Base-by-base conservation (phyloP, 2,888 invertebrate species). In the Pandemis heparana region DNA sequence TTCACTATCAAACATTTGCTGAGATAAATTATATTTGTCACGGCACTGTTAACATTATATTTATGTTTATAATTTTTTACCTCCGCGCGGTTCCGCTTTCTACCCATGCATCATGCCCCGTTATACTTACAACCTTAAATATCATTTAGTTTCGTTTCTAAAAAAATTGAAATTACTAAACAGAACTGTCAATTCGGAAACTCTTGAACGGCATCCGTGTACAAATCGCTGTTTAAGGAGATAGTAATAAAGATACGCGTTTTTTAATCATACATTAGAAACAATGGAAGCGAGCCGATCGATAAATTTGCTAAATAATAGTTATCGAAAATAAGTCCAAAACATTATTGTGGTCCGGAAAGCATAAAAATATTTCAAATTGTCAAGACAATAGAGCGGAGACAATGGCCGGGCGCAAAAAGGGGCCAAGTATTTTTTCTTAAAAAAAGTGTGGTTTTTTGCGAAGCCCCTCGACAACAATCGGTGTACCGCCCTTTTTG, bases 341-440 rank as follows among this genome's bases (percentile, higher is more conserved):
- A 91, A 89, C 89, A 89, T 91, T 92, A 92, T 91, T 85, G 90
- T 89, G 90, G 92, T 91, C 92, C 92, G 92, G 91, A 87, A 90
- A 92, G 89, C 92, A 92, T 93, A 92, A 92, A 92, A 94, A 92
- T 92, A 92, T 92, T 92, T 94, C 87, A 91, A 92, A 92, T 90
- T 87, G 88, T 87, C 89, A 85, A 92, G 89, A 94, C 94, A 94
- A 94, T 93, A 92, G 93, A 80, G 79, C 82, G 82, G 84, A 92
- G 91, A 94, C 94, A 94, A 94, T 94, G 92, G 93, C 80, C 83
- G 78, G 88, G 84, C 87, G 91, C 89, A 91, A 92, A 92, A 92
- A 90, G 90, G 89, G 89, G 85, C 86, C 86, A 85, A 82, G 79
- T 79, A 77, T 82, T 86, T 89, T 90, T 90, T 87, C 81, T 81